Evolutionary conservation across 2,888 invertebrate genomes (phyloP), one percentile per base, ranked within the genome.

Genomic region (Agriopis aurantiaria): DNA sequence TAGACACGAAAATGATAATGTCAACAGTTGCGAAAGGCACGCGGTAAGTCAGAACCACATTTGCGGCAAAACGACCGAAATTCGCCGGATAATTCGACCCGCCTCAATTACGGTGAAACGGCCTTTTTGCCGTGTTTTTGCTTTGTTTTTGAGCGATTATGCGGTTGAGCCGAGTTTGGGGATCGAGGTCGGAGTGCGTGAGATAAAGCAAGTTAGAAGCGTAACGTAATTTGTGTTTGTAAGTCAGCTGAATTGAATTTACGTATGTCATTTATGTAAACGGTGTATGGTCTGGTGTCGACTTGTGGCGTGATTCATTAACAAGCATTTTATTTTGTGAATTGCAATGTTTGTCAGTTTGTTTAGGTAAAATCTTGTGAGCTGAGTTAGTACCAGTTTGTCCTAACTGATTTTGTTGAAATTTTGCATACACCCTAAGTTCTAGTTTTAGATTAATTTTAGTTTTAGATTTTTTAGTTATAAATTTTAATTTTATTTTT

Each of bases 1-100:
- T 79, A 87, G 88, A 89, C 91, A 91, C 91, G 90, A 90, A 89
- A 86, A 86, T 86, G 82, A 87, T 89, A 90, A 89, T 89, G 90
- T 88, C 88, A 86, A 85, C 82, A 79, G 87, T 93, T 93, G 85
- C 91, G 83, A 91, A 89, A 93, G 91, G 91, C 92, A 91, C 92
- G 91, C 88, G 81, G 82, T 81, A 80, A 82, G 83, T 82, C 84
- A 80, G 83, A 90, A 86, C 85, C 88, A 89, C 88, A 90, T 87
- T 89, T 80, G 85, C 77, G 78, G 78, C 82, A 86, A 87, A 89
- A 86, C 86, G 80, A 80, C 81, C 82, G 82, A 89, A 87, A 84
- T 87, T 81, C 82, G 80, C 74, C 80, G 79, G 82, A 83, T 86
- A 87, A 86, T 87, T 85, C 78, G 79, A 77, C 76, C 79, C 79